These are phyloP conservation scores for Oplegnathus fasciatus DNA, from an alignment of 2,113 vertebrate genomes.

Conservation along the genomic window DNA sequence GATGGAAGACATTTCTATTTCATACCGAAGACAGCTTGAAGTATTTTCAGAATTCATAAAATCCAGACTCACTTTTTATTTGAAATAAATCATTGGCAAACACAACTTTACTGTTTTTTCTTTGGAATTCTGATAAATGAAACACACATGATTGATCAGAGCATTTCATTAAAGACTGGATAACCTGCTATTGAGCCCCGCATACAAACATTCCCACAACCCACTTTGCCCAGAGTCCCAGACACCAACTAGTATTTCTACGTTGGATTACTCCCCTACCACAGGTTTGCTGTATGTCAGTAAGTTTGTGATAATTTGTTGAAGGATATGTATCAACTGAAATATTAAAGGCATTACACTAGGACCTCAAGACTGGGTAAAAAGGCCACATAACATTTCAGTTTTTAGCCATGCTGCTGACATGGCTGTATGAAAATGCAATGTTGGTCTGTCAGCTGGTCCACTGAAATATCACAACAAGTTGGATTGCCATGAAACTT, in stretches of 20 bases:
- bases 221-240: neutral
- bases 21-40: slow-evolving; percentile 66
- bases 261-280: neutral
- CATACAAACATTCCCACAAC: neutral
- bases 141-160: slow-evolving; percentile 11
- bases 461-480: neutral
- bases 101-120: neutral
- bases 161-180: neutral
- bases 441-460: no score
- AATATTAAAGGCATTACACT: no score
- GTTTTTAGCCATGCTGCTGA: no score
- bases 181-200: neutral
- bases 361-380: no score
- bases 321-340: no score
- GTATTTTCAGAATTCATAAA: slow-evolving; percentile 63
- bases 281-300: neutral
- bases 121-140: slow-evolving; percentile 36
- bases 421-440: no score
- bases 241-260: neutral
- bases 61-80: slow-evolving; percentile 46
- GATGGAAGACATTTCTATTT: slow-evolving; percentile 62
- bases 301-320: no score
- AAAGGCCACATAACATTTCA: no score
- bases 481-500: neutral
- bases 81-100: slow-evolving; percentile 36